Base-by-base conservation (phyloP, 2,888 invertebrate species). In the Poecilobothrus nobilitatus region DNA sequence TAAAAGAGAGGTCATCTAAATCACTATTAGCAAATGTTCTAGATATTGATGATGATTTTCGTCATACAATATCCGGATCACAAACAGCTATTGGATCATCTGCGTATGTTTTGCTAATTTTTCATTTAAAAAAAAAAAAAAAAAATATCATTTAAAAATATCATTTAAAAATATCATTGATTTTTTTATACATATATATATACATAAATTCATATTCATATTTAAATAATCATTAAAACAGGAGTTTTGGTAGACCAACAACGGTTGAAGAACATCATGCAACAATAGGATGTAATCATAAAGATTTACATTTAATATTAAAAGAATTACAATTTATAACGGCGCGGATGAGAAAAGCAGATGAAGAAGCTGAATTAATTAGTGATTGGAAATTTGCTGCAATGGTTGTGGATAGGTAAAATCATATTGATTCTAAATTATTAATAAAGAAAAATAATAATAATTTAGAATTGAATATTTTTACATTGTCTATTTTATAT, bases 301-400 rank as follows among this genome's bases (percentile, higher is more conserved):
- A 91, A 74, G 96, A 97, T 83, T 87, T 96, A 76, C 91, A 92
- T 80, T 88, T 91, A 79, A 97, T 97, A 79, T 87, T 97, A 74
- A 88, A 91, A 75, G 97, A 97, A 84, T 85, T 97, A 75, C 94
- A 94, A 84, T 95, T 95, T 84, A 95, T 97, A 80, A 97, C 97
- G 63, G 89, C 90, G 75, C 89, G 95, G 77, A 94, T 97, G 91
- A 91, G 92, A 82, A 94, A 95, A 82, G 91, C 95, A 69, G 97
- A 97, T 79, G 94, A 95, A 77, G 94, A 95, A 79, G 91, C 91
- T 70, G 95, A 96, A 80, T 86, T 94, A 74, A 94, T 94, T 76
- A 94, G 92, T 83, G 97, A 97, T 82, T 97, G 97, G 97, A 96
- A 95, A 82, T 97, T 97, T 82, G 97, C 97, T 70, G 97, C 96